phyloP scores from a whole-genome alignment of 2,113 vertebrate genomes.

The Seriola aureovittata region DNA sequence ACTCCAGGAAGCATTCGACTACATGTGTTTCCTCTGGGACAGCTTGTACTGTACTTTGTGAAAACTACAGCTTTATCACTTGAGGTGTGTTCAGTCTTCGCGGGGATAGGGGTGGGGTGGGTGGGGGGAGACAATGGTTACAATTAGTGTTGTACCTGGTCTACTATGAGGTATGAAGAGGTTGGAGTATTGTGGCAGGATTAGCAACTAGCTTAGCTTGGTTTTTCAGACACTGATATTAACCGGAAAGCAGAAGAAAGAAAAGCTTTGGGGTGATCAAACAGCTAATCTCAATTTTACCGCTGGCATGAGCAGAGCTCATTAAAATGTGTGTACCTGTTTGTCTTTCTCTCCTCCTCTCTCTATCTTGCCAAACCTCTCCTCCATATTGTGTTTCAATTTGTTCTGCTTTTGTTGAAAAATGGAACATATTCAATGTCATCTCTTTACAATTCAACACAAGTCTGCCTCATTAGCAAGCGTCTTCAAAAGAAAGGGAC shows the following conservation, averaged over 20 bases:
- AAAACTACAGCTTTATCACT: background rate
- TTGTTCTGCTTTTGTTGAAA: slow-evolving; percentile 64
- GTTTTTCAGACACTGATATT: slow-evolving; percentile 39
- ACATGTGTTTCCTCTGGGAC: background rate
- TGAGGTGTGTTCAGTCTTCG: background rate
- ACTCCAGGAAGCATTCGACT: background rate
- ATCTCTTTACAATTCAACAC: slow-evolving; percentile 48
- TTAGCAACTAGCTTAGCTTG: slow-evolving; percentile 1
- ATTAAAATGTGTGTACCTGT: slow-evolving; percentile 59
- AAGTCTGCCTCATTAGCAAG: slow-evolving; percentile 63
- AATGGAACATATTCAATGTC: slow-evolving; percentile 53
- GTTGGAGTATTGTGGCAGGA: slow-evolving; percentile 19
- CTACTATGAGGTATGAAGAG: slow-evolving; percentile 2
- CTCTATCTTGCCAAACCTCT: slow-evolving; percentile 31
- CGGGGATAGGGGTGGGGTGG: background rate
- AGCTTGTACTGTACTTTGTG: background rate
- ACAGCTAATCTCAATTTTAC: slow-evolving; percentile 59
- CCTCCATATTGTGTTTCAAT: slow-evolving; percentile 58
- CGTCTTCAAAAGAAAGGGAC: slow-evolving; percentile 58
- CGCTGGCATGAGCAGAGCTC: slow-evolving; percentile 47
- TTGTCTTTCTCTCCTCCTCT: slow-evolving; percentile 35
- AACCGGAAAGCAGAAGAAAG: slow-evolving; percentile 24
- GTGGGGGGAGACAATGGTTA: background rate
- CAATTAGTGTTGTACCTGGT: background rate
- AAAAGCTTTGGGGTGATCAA: slow-evolving; percentile 48